Evolutionary conservation across 1,140 invertebrate genomes (phyloP).

Genomic region (Drosophila melanica): DNA sequence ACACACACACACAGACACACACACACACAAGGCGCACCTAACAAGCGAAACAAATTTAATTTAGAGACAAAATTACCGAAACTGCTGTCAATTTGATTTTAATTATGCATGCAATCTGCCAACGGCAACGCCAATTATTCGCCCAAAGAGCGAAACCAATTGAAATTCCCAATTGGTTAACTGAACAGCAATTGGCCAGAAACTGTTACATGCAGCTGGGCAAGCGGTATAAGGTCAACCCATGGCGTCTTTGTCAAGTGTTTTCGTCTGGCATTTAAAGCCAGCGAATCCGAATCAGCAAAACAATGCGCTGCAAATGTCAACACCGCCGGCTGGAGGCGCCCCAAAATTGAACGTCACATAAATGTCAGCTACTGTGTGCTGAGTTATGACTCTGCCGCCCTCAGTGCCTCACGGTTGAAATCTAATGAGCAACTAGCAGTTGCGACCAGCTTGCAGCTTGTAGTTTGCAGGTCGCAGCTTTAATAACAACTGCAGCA

Average conservation of each 20-base stretch:
- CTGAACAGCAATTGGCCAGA: neutral
- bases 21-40: constrained; percentile 20
- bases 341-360: constrained; percentile 21
- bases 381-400: constrained; percentile 24
- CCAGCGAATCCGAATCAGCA: neutral
- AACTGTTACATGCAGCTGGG: neutral
- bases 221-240: constrained; percentile 32
- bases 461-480: constrained; percentile 18
- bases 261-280: constrained; percentile 13
- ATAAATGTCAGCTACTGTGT: constrained; percentile 41
- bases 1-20: neutral
- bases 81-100: constrained; percentile 58
- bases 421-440: constrained; percentile 15
- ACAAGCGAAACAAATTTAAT: constrained; percentile 31
- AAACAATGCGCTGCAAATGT: constrained; percentile 27
- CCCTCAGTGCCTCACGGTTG: neutral
- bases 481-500: constrained; percentile 12
- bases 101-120: constrained; percentile 60
- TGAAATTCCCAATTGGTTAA: constrained; percentile 23
- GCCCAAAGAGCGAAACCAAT: constrained; percentile 27
- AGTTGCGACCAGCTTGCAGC: neutral
- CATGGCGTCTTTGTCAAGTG: neutral
- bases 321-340: constrained; percentile 11
- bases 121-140: constrained; percentile 4
- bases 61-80: constrained; percentile 55